Conservation (phyloP, 1,140 invertebrate species). For the Oedothorax gibbosus region DNA sequence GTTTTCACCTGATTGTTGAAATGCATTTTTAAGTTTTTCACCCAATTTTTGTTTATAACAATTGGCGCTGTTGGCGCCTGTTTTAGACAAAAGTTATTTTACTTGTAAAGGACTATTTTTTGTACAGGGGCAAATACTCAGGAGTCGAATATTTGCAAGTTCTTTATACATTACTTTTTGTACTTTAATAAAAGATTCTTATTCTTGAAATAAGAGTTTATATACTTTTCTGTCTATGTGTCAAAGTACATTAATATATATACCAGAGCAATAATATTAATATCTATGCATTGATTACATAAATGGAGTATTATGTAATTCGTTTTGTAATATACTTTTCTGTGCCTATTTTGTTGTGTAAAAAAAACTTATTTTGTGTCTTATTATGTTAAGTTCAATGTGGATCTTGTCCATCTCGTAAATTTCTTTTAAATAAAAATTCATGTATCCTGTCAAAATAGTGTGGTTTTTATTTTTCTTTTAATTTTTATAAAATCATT, state of each 20-base stretch:
- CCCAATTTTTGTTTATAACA: slow-evolving; percentile 7
- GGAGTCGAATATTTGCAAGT: slow-evolving; percentile 30
- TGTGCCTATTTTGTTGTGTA: slow-evolving; percentile 7
- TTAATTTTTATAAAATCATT: not conserved
- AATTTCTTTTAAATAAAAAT: slow-evolving; percentile 14
- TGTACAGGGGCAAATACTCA: slow-evolving; percentile 19
- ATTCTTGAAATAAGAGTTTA: slow-evolving; percentile 5
- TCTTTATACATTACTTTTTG: slow-evolving; percentile 53
- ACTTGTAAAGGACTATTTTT: slow-evolving; percentile 41
- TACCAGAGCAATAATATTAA: slow-evolving; percentile 53
- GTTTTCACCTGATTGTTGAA: slow-evolving; percentile 2
- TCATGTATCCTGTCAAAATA: slow-evolving; percentile 2
- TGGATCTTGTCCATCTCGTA: slow-evolving; percentile 5
- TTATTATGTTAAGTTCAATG: slow-evolving; percentile 20
- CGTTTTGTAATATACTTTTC: slow-evolving; percentile 27
- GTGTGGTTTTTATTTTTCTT: slow-evolving; percentile 6
- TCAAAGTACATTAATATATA: slow-evolving; percentile 33
- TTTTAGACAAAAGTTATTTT: slow-evolving; percentile 47
- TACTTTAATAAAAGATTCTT: slow-evolving; percentile 43
- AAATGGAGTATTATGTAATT: slow-evolving; percentile 10
- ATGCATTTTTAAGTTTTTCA: slow-evolving; percentile 15
- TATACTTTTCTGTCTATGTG: not conserved
- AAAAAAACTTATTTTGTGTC: not conserved
- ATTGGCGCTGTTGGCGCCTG: not conserved
- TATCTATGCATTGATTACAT: slow-evolving; percentile 16